These are phyloP conservation scores for Andrena dorsata DNA, from an alignment of 2,888 invertebrate species.

Conservation along the genomic window DNA sequence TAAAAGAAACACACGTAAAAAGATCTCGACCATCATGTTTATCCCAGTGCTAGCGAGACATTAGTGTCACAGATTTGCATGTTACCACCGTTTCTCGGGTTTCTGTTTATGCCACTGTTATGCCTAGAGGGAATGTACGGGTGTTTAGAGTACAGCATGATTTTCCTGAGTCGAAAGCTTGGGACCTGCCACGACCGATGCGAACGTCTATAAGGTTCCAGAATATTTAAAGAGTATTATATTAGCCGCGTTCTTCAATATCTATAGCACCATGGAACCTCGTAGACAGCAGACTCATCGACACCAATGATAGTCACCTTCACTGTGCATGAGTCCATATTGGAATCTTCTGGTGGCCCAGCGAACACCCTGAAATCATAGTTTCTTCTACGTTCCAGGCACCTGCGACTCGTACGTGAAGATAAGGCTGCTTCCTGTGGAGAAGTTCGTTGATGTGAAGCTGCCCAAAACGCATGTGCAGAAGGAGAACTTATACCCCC, in stretches of 20 bases:
- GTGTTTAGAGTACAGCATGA: conserved; percentile 19
- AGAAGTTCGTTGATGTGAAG: conserved; percentile 91
- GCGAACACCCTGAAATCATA: neutral
- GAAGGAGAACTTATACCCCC: conserved; percentile 96
- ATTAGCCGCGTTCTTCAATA: neutral
- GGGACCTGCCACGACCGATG: conserved; percentile 32
- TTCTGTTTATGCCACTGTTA: conserved; percentile 20
- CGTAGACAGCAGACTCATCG: conserved; percentile 39
- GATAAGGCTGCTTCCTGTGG: conserved; percentile 93
- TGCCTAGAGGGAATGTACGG: conserved; percentile 26
- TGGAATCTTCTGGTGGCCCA: conserved; percentile 59
- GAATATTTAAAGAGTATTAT: neutral
- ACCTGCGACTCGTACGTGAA: conserved; percentile 97
- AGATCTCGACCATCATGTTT: conserved; percentile 53
- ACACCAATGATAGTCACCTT: conserved; percentile 53
- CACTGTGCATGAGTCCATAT: conserved; percentile 74
- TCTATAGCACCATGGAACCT: conserved; percentile 33
- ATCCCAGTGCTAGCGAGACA: conserved; percentile 54
- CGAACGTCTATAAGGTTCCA: conserved; percentile 59
- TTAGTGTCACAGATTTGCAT: conserved; percentile 69
- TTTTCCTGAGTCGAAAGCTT: conserved; percentile 31
- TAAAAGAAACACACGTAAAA: conserved; percentile 34
- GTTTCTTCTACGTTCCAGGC: conserved; percentile 86
- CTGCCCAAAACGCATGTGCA: conserved; percentile 96
- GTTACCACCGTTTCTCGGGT: conserved; percentile 47